phyloP scores from a whole-genome alignment of 2,113 vertebrate genomes.

The Scophthalmus maximus region DNA sequence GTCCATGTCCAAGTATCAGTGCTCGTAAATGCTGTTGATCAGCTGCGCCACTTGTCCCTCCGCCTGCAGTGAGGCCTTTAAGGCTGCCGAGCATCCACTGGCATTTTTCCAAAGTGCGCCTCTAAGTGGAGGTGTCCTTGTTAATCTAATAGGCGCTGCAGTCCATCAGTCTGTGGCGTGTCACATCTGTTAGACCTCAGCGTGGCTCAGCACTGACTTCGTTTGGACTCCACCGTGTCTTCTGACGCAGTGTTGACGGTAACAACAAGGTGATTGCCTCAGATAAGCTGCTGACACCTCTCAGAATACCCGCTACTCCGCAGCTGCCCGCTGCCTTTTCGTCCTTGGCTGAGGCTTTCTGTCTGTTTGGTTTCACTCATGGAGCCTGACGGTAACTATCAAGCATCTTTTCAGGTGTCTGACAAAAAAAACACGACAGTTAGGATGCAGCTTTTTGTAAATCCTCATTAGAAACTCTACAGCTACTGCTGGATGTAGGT shows the following conservation, averaged over 20 bases:
- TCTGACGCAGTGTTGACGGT: conserved; percentile 33
- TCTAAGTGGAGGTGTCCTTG: conserved; percentile 26
- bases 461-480: too few species aligned
- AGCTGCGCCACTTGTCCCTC: too few species aligned
- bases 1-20: neutral
- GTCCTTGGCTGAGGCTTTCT: neutral
- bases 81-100: neutral
- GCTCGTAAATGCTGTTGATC: neutral
- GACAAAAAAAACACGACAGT: too few species aligned
- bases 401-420: too few species aligned
- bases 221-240: conserved; percentile 31
- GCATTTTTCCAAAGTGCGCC: conserved; percentile 8
- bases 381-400: too few species aligned
- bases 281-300: conserved; percentile 26
- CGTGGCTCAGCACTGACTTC: conserved; percentile 14
- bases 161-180: neutral
- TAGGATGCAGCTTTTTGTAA: too few species aligned
- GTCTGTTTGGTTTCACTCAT: too few species aligned
- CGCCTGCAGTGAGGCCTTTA: neutral
- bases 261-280: conserved; percentile 43
- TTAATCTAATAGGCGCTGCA: conserved; percentile 32
- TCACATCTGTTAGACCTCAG: conserved; percentile 40
- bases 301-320: conserved; percentile 16
- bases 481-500: too few species aligned
- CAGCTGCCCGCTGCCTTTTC: neutral